These are phyloP conservation scores for Argya squamiceps DNA, from an alignment of 2,797 vertebrate genomes.

Conservation along the genomic window DNA sequence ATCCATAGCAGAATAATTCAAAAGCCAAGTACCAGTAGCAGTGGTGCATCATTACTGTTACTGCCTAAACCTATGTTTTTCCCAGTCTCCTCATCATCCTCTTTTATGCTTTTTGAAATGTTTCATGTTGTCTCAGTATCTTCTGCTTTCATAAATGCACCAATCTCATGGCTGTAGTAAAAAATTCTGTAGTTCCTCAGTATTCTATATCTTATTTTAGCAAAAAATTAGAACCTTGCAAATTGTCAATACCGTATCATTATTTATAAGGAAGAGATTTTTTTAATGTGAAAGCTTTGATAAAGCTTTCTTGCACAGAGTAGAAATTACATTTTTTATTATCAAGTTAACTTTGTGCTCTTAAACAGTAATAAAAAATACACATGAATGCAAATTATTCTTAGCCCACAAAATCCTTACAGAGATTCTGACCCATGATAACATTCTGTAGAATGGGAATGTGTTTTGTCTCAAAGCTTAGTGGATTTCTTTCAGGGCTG, in stretches of 20 bases:
- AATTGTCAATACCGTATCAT: not conserved
- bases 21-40: not conserved
- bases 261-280: not conserved
- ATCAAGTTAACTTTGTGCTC: not conserved
- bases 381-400: not conserved
- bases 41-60: not conserved
- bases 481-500: not conserved
- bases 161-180: not conserved
- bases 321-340: not conserved
- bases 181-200: not conserved
- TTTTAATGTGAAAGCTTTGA: not conserved
- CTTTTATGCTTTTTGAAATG: not conserved
- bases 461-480: not conserved
- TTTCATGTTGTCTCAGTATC: not conserved
- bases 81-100: not conserved
- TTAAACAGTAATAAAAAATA: not conserved
- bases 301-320: not conserved
- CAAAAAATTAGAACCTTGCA: not conserved
- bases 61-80: not conserved
- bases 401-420: not conserved
- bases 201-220: not conserved
- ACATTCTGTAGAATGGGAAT: not conserved
- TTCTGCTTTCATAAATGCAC: not conserved
- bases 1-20: not conserved
- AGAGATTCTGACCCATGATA: not conserved